phyloP scores from a whole-genome alignment of 1,140 invertebrate genomes.

The Tyrophagus putrescentiae region DNA sequence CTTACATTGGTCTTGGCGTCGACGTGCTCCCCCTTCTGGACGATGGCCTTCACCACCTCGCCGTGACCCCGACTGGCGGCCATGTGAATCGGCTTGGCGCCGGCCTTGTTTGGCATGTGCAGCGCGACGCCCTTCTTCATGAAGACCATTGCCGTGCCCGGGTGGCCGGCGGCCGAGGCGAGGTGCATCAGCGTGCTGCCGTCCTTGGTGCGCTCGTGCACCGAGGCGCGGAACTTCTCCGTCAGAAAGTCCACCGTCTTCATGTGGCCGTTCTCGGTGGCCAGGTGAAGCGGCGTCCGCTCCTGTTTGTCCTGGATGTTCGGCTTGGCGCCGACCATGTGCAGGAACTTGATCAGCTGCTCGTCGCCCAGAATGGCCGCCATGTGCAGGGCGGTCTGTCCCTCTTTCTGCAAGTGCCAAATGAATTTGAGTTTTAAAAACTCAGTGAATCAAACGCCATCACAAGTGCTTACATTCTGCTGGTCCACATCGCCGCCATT shows the following conservation, averaged over 20 bases:
- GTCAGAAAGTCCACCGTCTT: conserved; percentile 84
- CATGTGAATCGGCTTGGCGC: conserved; percentile 77
- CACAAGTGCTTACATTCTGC: conserved; percentile 52
- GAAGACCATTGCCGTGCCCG: conserved; percentile 93
- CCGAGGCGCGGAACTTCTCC: conserved; percentile 92
- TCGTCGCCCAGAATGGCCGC: conserved; percentile 91
- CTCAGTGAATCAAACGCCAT: neutral
- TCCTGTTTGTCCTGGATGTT: conserved; percentile 76
- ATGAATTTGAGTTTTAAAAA: neutral
- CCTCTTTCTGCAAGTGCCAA: conserved; percentile 48
- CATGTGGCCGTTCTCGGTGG: conserved; percentile 90
- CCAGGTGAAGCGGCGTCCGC: conserved; percentile 87
- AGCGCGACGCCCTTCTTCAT: conserved; percentile 98
- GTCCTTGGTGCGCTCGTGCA: conserved; percentile 84
- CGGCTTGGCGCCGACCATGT: conserved; percentile 79
- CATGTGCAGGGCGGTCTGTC: conserved; percentile 82
- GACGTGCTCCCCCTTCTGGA: conserved; percentile 89
- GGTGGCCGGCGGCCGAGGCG: conserved; percentile 85
- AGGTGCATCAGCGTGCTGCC: conserved; percentile 97
- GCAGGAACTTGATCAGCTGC: conserved; percentile 81
- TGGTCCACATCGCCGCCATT: conserved; percentile 75
- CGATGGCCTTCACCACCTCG: conserved; percentile 84
- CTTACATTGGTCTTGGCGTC: conserved; percentile 82
- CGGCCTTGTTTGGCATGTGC: conserved; percentile 91
- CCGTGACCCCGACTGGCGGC: conserved; percentile 84